Evolutionary conservation across 2,888 invertebrate genomes (phyloP), one percentile per base, ranked within the genome.

Genomic region (Drosophila nr. medialis): DNA sequence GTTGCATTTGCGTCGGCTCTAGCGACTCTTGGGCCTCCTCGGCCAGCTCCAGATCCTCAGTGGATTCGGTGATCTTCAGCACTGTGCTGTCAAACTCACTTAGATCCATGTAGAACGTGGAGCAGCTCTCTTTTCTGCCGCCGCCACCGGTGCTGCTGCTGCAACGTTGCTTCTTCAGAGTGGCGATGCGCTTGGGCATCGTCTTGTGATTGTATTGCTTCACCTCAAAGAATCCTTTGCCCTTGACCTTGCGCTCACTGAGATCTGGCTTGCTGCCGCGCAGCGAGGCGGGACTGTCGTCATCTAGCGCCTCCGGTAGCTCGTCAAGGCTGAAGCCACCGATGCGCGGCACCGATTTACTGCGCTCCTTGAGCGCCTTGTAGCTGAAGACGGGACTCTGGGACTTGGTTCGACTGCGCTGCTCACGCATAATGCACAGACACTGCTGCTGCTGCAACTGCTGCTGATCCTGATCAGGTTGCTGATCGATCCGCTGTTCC

Each of bases 161-260:
- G 27, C 94, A 94, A 81, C 95, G 94, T 77, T 94, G 95, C 89
- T 96, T 96, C 88, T 95, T 96, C 56, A 96, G 91, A 90, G 95
- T 95, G n/a, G 95, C 94, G 83, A 96, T 95, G 91, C 95, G 95
- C 93, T 96, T 95, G 90, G 95, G 95, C 91, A 96, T 94, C 18
- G 95, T 95, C 93, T 96, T 96, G 50, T 95, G 94, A 78, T 94
- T 96, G 86, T 95, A 96, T 93, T 94, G 94, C 90, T 94, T 94
- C 49, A 95, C 93, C 91, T 95, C 95, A 77, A 94, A 78, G 42
- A 86, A 89, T 69, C 93, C 94, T 27, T 83, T 93, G 24, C 81
- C 87, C 76, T 92, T 92, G 32, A 73, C 74, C 66, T 91, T 91
- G 13, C 83, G 90, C 21, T 89, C 80, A 64, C 90, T 89, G 11